Conservation (phyloP, 23 tunicate genomes). For the Clavelina lepadiformis region DNA sequence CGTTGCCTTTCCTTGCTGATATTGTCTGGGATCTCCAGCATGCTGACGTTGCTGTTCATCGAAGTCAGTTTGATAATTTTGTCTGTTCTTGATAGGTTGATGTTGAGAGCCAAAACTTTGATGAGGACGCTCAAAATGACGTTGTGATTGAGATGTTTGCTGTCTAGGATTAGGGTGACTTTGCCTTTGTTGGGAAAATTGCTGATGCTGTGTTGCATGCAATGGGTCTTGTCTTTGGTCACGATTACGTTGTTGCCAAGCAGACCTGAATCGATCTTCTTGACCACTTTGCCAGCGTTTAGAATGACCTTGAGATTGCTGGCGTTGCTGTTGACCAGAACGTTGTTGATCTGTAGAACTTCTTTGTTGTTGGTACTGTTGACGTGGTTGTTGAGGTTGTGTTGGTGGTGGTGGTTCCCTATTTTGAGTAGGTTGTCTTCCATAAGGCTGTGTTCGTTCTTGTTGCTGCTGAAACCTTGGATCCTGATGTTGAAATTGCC, state of each 20-base stretch:
- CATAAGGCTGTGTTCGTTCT: too few relatives aligned
- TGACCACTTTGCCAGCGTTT: too few relatives aligned
- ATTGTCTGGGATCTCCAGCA: neutral
- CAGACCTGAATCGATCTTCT: too few relatives aligned
- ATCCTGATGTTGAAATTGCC: neutral
- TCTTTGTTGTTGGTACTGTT: constrained; percentile 1
- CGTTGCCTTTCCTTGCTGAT: neutral
- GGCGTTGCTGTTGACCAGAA: neutral
- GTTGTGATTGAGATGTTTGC: neutral
- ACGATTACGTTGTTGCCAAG: neutral
- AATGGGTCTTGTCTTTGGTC: constrained; percentile 1
- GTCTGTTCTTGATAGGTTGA: too few relatives aligned
- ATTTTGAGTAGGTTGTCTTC: neutral
- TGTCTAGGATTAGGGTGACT: neutral
- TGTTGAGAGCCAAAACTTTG: too few relatives aligned
- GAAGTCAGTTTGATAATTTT: too few relatives aligned
- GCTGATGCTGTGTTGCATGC: neutral
- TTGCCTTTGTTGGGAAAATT: neutral
- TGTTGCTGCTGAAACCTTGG: neutral
- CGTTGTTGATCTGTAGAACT: neutral
- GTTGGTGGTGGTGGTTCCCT: neutral
- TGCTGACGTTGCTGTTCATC: too few relatives aligned
- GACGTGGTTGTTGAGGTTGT: constrained; percentile 3
- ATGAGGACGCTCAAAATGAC: too few relatives aligned
- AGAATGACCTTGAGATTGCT: neutral